Percentiles rank a stretch among this genome's conserved stretches.
Evolutionary conservation across 2,113 vertebrate genomes (phyloP).

Genomic region (Benitochromis conjunctus): DNA sequence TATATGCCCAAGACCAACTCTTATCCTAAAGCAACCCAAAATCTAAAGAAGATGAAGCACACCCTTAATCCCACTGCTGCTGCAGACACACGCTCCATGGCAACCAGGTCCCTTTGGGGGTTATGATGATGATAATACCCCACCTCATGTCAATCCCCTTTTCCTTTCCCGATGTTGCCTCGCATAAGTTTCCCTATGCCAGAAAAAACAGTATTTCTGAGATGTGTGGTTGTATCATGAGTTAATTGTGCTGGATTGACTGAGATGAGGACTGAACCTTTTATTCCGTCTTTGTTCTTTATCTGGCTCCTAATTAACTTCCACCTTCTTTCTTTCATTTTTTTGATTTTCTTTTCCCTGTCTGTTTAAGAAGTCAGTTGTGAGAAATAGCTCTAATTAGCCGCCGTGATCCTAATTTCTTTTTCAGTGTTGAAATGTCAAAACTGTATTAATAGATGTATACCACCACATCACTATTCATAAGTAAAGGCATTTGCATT

Average conservation of each 20-base stretch:
- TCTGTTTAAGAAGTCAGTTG: neutral
- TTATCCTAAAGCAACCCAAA: neutral
- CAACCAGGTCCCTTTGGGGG: constrained; percentile 34
- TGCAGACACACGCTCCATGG: constrained; percentile 24
- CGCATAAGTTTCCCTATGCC: neutral
- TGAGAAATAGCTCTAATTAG: neutral
- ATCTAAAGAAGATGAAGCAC: neutral
- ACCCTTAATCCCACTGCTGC: neutral
- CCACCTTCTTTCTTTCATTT: neutral
- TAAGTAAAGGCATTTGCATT: neutral
- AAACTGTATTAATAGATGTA: neutral
- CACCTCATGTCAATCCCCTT: neutral
- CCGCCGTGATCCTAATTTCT: neutral
- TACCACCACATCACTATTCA: neutral
- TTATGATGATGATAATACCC: constrained; percentile 6
- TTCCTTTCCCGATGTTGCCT: neutral
- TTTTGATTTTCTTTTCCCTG: neutral
- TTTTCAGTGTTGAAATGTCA: neutral
- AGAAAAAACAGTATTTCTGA: neutral
- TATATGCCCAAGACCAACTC: neutral
- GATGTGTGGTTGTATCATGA: neutral
- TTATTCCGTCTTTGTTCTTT: neutral
- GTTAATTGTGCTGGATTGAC: neutral
- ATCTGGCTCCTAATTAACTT: neutral
- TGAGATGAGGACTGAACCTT: neutral